A percentile compares a stretch with the other conserved stretches of the same genome.
Evolutionary conservation across 2,888 invertebrate genomes (phyloP).

Genomic region (Xylota segnis): DNA sequence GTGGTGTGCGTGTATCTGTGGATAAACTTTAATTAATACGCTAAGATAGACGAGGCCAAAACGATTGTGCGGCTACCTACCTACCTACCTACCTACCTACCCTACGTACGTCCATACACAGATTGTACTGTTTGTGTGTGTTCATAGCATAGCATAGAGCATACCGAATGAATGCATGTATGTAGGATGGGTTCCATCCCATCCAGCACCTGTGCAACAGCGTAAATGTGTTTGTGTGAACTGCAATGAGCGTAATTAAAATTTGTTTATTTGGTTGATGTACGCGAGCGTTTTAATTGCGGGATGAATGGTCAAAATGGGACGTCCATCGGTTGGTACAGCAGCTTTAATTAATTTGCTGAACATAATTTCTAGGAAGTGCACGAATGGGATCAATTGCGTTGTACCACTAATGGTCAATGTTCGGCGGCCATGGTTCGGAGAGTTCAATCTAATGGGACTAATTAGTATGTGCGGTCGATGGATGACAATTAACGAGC

Average conservation of each 20-base stretch:
- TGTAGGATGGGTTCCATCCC: neutral
- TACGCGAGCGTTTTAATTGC: slow-evolving; percentile 76
- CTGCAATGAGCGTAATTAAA: slow-evolving; percentile 75
- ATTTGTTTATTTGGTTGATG: slow-evolving; percentile 75
- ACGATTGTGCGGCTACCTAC: slow-evolving; percentile 31
- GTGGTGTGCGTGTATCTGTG: slow-evolving; percentile 66
- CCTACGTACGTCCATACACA: no score
- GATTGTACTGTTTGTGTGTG: slow-evolving; percentile 2
- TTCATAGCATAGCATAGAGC: neutral
- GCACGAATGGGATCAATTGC: slow-evolving; percentile 72
- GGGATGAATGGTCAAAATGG: slow-evolving; percentile 72
- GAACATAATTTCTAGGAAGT: slow-evolving; percentile 67
- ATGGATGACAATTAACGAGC: slow-evolving; percentile 68
- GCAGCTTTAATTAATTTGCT: slow-evolving; percentile 75
- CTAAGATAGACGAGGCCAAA: slow-evolving; percentile 69
- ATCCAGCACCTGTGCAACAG: slow-evolving; percentile 21
- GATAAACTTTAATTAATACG: slow-evolving; percentile 76
- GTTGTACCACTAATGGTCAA: slow-evolving; percentile 72
- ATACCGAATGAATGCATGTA: neutral
- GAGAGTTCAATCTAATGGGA: slow-evolving; percentile 71
- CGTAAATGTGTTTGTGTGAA: slow-evolving; percentile 26
- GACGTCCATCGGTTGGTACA: slow-evolving; percentile 39
- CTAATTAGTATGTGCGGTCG: slow-evolving; percentile 72
- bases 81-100: no score
- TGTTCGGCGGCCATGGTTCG: slow-evolving; percentile 60